phyloP scores from a whole-genome alignment of 2,888 invertebrate species.

The Iselma pallidipennis region DNA sequence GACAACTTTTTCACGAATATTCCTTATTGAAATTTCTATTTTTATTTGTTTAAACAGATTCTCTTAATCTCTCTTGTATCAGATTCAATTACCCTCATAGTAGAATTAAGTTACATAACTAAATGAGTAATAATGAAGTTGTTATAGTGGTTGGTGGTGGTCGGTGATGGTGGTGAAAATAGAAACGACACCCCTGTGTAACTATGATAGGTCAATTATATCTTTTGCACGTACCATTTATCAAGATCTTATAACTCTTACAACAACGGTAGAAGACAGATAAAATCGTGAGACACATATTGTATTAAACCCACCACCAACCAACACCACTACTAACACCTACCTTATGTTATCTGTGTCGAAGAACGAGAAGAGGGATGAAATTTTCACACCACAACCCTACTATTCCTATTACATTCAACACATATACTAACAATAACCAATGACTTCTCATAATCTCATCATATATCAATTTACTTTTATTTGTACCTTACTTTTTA shows the following conservation, averaged over 20 bases:
- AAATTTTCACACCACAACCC: neutral
- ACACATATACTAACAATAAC: neutral
- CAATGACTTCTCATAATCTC: too few species aligned
- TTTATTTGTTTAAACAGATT: neutral
- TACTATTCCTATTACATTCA: too few species aligned
- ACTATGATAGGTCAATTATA: slow-evolving; percentile 24
- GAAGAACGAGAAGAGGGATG: neutral
- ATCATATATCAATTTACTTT: too few species aligned
- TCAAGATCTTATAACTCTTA: slow-evolving; percentile 33
- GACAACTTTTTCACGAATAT: too few species aligned
- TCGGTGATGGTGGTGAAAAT: neutral
- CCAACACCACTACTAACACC: neutral
- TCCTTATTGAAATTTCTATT: too few species aligned
- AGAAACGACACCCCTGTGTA: neutral
- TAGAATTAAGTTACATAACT: neutral
- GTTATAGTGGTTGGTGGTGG: neutral
- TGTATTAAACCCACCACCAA: neutral
- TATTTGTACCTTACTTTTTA: too few species aligned
- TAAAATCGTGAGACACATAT: slow-evolving; percentile 17
- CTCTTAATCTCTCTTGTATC: neutral
- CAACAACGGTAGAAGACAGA: too few species aligned
- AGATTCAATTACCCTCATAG: neutral
- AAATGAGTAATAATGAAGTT: neutral
- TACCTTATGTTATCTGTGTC: neutral
- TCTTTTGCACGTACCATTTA: slow-evolving; percentile 28